Percentiles rank a stretch among this genome's conserved stretches.
phyloP scores from a whole-genome alignment of 2,797 vertebrate species.

The Falco cherrug region DNA sequence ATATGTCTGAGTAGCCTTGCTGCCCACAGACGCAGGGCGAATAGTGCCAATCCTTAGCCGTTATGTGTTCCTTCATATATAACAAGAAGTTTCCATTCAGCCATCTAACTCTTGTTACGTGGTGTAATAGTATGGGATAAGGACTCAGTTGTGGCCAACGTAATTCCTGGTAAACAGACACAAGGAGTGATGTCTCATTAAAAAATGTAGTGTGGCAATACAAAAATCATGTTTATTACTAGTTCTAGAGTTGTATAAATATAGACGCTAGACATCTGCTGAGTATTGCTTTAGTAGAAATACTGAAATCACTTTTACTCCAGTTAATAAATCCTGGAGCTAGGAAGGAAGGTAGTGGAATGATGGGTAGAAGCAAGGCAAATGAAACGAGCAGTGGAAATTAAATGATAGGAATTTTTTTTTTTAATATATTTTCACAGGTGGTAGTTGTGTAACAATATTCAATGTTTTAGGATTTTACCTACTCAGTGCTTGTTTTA shows the following conservation, averaged over 20 bases:
- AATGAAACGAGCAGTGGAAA: neutral
- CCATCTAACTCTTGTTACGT: neutral
- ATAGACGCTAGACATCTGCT: constrained; percentile 51
- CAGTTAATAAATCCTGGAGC: neutral
- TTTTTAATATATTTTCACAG: neutral
- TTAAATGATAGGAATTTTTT: neutral
- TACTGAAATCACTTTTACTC: neutral
- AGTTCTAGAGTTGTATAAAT: constrained; percentile 52
- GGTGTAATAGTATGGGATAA: neutral
- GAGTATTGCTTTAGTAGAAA: constrained; percentile 17
- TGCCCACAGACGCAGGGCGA: neutral
- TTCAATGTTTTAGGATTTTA: neutral
- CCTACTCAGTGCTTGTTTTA: neutral
- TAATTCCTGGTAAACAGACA: constrained; percentile 32
- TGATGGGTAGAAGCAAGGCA: neutral
- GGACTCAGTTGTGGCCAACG: neutral
- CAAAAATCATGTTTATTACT: constrained; percentile 48
- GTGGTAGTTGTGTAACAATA: neutral
- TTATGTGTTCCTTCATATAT: neutral
- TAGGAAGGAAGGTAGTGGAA: neutral
- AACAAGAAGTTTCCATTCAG: neutral
- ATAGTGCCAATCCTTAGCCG: neutral
- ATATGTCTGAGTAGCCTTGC: neutral
- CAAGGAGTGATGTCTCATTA: constrained; percentile 44
- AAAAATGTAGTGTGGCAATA: constrained; percentile 33